Evolutionary conservation across 1,140 invertebrate species (phyloP).

Genomic region (Zelostemma sp.): DNA sequence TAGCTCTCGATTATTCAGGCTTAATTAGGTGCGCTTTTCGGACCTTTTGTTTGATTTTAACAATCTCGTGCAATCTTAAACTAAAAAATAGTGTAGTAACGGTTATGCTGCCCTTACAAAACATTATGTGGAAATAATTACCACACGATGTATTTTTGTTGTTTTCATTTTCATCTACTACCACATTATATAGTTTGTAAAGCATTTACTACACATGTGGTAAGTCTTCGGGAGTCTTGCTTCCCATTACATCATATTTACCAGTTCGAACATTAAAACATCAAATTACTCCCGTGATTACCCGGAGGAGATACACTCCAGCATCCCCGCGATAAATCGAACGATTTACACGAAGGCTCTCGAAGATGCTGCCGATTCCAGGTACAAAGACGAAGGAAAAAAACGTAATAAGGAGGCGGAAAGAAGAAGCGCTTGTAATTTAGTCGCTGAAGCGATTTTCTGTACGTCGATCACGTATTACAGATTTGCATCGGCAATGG

Average conservation of each 20-base stretch:
- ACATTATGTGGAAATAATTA: no score
- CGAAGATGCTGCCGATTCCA: neutral
- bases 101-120: no score
- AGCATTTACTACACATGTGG: no score
- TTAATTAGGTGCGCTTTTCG: no score
- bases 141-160: no score
- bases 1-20: no score
- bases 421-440: neutral
- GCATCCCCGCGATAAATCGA: neutral
- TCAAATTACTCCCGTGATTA: neutral
- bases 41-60: no score
- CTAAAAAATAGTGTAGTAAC: no score
- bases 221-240: no score
- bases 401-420: neutral
- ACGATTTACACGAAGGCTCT: constrained; percentile 1
- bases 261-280: neutral
- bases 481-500: constrained; percentile 6
- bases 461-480: constrained; percentile 3
- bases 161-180: no score
- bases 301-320: neutral
- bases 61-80: no score
- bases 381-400: constrained; percentile 1
- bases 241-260: neutral
- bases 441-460: constrained; percentile 2
- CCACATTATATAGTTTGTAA: no score